phyloP scores from a whole-genome alignment of 2,888 invertebrate species.

The Chrysomela aeneicollis region DNA sequence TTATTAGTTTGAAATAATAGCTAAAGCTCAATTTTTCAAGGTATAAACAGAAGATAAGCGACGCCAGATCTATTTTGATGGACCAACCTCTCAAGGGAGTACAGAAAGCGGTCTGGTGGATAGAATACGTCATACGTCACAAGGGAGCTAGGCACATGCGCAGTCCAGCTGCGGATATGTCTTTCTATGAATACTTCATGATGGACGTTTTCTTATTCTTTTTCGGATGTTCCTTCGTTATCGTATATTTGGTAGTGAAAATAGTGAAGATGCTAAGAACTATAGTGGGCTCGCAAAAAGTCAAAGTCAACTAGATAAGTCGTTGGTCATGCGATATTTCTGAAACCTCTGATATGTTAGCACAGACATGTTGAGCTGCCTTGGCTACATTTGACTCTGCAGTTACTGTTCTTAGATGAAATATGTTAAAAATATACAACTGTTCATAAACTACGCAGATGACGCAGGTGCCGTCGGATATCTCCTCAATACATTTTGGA shows the following conservation, averaged over 20 bases:
- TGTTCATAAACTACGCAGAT: too few relatives aligned
- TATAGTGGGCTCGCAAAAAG: background rate
- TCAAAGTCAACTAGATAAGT: background rate
- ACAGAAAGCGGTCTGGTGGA: conserved; percentile 50
- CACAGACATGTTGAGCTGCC: too few relatives aligned
- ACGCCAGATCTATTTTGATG: conserved; percentile 32
- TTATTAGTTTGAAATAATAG: too few relatives aligned
- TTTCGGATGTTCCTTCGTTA: background rate
- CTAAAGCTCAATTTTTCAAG: conserved; percentile 25
- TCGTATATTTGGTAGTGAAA: background rate
- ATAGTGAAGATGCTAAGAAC: background rate
- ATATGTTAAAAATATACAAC: too few relatives aligned
- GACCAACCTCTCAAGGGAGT: conserved; percentile 45
- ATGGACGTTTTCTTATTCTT: conserved; percentile 54
- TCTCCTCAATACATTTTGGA: too few relatives aligned
- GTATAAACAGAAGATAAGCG: conserved; percentile 39
- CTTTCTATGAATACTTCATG: conserved; percentile 60
- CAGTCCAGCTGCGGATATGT: conserved; percentile 60
- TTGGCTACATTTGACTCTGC: too few relatives aligned
- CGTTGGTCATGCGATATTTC: background rate
- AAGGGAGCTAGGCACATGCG: conserved; percentile 61
- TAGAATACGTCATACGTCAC: conserved; percentile 46
- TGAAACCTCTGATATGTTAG: background rate
- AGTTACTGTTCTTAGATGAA: too few relatives aligned
- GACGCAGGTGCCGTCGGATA: too few relatives aligned